Evolutionary conservation across 1,140 invertebrate genomes (phyloP).

Genomic region (Bicyclus anynana): DNA sequence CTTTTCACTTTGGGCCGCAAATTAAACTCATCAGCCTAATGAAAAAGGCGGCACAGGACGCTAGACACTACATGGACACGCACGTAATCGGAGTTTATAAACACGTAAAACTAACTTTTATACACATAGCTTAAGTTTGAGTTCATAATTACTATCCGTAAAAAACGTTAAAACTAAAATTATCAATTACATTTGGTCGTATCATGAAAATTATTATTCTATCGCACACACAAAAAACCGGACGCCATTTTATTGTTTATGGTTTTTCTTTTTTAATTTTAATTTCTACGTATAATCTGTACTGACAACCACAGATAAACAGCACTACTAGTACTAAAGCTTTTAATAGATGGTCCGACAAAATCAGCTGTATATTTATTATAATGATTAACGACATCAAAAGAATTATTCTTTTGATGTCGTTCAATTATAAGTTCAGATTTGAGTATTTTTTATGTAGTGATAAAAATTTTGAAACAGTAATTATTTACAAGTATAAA

Average conservation of each 20-base stretch:
- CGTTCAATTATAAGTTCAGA: too few relatives aligned
- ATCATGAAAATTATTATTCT: slow-evolving; percentile 69
- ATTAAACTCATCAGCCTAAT: slow-evolving; percentile 52
- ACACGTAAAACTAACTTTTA: slow-evolving; percentile 11
- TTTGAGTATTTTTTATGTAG: too few relatives aligned
- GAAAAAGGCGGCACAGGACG: slow-evolving; percentile 69
- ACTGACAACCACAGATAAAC: too few relatives aligned
- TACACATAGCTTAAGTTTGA: slow-evolving; percentile 26
- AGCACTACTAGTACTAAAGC: too few relatives aligned
- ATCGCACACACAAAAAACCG: slow-evolving; percentile 75
- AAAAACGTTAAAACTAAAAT: slow-evolving; percentile 13
- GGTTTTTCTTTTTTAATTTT: slow-evolving; percentile 57
- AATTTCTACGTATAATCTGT: too few relatives aligned
- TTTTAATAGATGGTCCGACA: too few relatives aligned
- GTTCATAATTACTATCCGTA: slow-evolving; percentile 16
- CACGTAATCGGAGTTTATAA: slow-evolving; percentile 46
- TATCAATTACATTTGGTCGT: slow-evolving; percentile 34
- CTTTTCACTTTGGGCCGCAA: slow-evolving; percentile 24
- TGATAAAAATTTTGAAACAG: too few relatives aligned
- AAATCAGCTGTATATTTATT: too few relatives aligned
- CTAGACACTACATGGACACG: slow-evolving; percentile 58
- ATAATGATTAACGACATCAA: too few relatives aligned
- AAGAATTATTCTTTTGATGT: too few relatives aligned
- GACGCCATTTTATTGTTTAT: slow-evolving; percentile 78
- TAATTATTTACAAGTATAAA: too few relatives aligned